Base-by-base conservation (phyloP, 2,888 invertebrate genomes). In the Orchesella flavescens region DNA sequence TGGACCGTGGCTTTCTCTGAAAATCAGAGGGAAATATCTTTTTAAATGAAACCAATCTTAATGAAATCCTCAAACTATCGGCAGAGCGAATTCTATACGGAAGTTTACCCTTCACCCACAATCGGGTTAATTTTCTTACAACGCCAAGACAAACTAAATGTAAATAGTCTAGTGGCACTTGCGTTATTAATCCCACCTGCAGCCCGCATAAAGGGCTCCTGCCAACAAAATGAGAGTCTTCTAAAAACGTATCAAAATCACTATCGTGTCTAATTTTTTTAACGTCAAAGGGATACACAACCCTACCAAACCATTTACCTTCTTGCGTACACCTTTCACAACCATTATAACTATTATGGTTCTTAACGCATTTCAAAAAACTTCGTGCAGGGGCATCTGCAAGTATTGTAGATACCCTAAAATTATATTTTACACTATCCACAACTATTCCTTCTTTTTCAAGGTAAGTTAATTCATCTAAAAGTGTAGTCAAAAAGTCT, bases 331-430 rank as follows among this genome's bases (percentile, higher is more conserved):
- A 10, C 82, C n/a, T 13, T 43, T 81, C 81, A 55, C 81, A 81
- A 3, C 44, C 43, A 13, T 57, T 13, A 19, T 80, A 80, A 57
- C 79, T 78, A 57, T 73, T 73, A 19, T 79, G 79, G 44, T 73
- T 79, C 21, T 66, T 72, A 4, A 73, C 34, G 1, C n/a, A 19
- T 17, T 79, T 79, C 1, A 79, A 2, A 17, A 73, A 73, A 17
- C 72, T 72, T 23, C 79, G 15, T 0, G 79, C 79, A 13, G 79
- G 79, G 9, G 80, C 80, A 59, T 80, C 80, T 17, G 80, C 80
- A 0, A 73, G 19, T 5, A 80, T 46, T 9, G 19, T n/a, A 1
- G 80, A 80, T 0, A 80, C 15, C n/a, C 73, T 24, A 73, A 80
- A 80, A 1, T 1, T 19, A 15, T 24, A 80, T 1, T 9, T 0